A percentile compares a stretch with the other conserved stretches of the same genome.
Conservation (phyloP, 1,140 invertebrate genomes). For the Andricus grossulariae region DNA sequence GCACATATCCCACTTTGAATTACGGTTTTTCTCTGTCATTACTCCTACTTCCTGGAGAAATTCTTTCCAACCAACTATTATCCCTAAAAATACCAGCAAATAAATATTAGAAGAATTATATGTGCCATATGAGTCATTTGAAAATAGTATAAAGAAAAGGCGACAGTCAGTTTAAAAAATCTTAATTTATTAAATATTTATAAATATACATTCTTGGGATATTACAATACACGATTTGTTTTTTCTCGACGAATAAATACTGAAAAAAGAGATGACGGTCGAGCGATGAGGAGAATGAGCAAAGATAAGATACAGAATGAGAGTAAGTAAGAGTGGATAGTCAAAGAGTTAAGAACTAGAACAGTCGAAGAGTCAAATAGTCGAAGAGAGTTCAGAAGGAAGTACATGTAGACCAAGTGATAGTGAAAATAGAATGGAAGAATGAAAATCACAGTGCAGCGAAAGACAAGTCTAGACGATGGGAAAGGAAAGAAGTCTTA, state of each 20-base stretch:
- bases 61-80: not conserved
- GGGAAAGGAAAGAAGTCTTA: slow-evolving; percentile 43
- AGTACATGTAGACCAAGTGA: slow-evolving; percentile 18
- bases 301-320: slow-evolving; percentile 34
- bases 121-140: not conserved
- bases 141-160: not conserved
- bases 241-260: slow-evolving; percentile 56
- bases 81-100: too few relatives aligned
- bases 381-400: slow-evolving; percentile 21
- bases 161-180: slow-evolving; percentile 50
- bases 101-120: too few relatives aligned
- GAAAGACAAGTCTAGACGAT: slow-evolving; percentile 45
- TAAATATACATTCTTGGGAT: slow-evolving; percentile 63
- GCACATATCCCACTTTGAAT: not conserved
- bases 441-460: slow-evolving; percentile 54
- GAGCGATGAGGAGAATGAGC: slow-evolving; percentile 39
- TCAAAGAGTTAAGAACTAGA: slow-evolving; percentile 16
- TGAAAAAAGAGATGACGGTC: slow-evolving; percentile 50
- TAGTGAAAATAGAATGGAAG: slow-evolving; percentile 32
- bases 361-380: slow-evolving; percentile 8
- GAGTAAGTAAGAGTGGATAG: slow-evolving; percentile 29
- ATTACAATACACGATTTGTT: slow-evolving; percentile 56
- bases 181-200: slow-evolving; percentile 68
- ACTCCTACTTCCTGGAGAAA: slow-evolving; percentile 20
- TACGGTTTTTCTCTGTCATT: slow-evolving; percentile 9